Evolutionary conservation across 2,888 invertebrate genomes (phyloP), one percentile per base, ranked within the genome.

Genomic region (Monoplex corrugatus): DNA sequence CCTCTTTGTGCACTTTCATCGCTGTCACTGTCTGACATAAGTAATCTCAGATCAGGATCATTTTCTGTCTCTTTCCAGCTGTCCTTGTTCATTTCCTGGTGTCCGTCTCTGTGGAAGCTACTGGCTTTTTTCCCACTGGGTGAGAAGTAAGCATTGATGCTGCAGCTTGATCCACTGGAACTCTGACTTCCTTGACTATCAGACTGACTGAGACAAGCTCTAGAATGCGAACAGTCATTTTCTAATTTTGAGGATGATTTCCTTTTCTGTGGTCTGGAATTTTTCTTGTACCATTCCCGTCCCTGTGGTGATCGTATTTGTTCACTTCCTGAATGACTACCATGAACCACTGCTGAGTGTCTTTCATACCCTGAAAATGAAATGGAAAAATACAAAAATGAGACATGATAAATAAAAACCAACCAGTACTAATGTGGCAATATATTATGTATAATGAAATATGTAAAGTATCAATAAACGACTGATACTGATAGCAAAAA

Each of bases 81-180:
- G 72, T 10, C 38, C n/a, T 68, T 38, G 44, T 19, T 57, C 40
- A 13, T 68, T 72, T 86, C 86, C 35, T 6, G 2, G 38, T 19
- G 84, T 38, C 84, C 16, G 57, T 16, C 5, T 28, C 3, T 45
- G 45, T 2, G 1, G 45, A 23, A 38, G 43, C 44, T 1, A 32
- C 28, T 10, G 28, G 19, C 38, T 75, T 45, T 45, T 50, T 87
- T 43, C 75, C 78, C 38, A 13, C 6, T 68, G 45, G 45, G 45
- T 1, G 50, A 78, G n/a, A 87, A 78, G 72, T 86, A 86, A 35
- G 57, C 40, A 43, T 44, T 75, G 78, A 87, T 87, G 32, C 87
- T 78, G 78, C 87, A 35, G 28, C 16, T 78, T 5, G 45, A 75
- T 23, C 78, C 68, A 19, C 44, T 38, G 32, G 87, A 87, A 19